Conservation (phyloP, 2,113 vertebrate genomes). For the Parus major region DNA sequence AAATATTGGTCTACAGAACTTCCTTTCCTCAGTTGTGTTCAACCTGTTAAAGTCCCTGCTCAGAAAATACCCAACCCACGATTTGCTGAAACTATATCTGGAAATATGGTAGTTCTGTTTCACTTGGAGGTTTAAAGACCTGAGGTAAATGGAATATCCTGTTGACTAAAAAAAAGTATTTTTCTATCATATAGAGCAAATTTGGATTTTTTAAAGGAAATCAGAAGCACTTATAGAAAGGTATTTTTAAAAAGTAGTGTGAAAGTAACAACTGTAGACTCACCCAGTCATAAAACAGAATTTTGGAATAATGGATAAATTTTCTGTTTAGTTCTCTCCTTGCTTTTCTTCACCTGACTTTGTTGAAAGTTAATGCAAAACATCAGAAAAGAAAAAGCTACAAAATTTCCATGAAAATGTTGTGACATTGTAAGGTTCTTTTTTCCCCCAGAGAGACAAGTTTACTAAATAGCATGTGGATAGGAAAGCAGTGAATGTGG, state of each 20-base stretch:
- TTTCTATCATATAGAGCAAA: neutral
- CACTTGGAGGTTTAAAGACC: neutral
- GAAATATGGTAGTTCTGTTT: neutral
- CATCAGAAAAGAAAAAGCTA: neutral
- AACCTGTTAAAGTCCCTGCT: slow-evolving; percentile 12
- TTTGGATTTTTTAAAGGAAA: neutral
- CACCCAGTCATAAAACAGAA: neutral
- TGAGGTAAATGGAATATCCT: neutral
- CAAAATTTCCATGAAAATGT: neutral
- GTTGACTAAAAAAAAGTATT: neutral
- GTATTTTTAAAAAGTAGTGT: rapidly evolving
- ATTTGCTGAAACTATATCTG: neutral
- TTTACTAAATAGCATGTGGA: neutral
- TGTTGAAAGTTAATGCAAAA: neutral
- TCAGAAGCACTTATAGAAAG: neutral
- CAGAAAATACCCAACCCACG: neutral
- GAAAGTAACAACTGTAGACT: neutral
- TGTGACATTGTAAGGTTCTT: neutral
- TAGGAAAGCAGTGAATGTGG: neutral
- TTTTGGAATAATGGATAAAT: neutral
- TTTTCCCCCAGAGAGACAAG: rapidly evolving
- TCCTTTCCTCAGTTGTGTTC: slow-evolving; percentile 19
- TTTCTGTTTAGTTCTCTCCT: neutral
- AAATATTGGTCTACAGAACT: slow-evolving; percentile 53
- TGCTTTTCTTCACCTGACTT: neutral